phyloP scores from a whole-genome alignment of 2,797 vertebrate species.

The Mallotus villosus region DNA sequence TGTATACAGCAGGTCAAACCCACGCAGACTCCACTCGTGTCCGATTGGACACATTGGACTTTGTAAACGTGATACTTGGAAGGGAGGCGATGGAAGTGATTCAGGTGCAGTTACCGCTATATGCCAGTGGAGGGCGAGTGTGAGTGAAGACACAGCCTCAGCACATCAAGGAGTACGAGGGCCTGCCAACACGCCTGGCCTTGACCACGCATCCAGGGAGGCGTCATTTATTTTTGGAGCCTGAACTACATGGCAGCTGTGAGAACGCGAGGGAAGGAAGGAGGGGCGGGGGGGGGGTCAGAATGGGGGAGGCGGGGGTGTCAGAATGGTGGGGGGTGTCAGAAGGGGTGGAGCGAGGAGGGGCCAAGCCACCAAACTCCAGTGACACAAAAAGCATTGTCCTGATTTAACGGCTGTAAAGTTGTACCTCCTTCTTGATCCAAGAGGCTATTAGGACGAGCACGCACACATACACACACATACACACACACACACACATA shows the following conservation, averaged over 20 bases:
- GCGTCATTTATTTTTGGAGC: conserved; percentile 74
- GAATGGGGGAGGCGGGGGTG: conserved; percentile 10
- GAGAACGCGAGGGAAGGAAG: conserved; percentile 30
- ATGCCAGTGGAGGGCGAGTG: conserved; percentile 54
- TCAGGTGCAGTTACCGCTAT: conserved; percentile 25
- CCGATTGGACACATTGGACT: too few relatives aligned
- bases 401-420: conserved; percentile 76
- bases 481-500: not conserved
- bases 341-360: conserved; percentile 38
- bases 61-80: too few relatives aligned
- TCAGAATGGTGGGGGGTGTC: too few relatives aligned
- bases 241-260: conserved; percentile 64
- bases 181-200: conserved; percentile 67
- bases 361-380: conserved; percentile 34
- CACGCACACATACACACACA: not conserved
- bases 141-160: conserved; percentile 22
- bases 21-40: too few relatives aligned
- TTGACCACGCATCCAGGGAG: conserved; percentile 67
- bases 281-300: conserved; percentile 19
- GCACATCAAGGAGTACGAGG: conserved; percentile 31
- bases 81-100: not conserved
- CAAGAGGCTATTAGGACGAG: conserved; percentile 66
- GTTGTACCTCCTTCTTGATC: conserved; percentile 61
- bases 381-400: conserved; percentile 78
- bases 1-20: too few relatives aligned